phyloP scores from a whole-genome alignment of 2,888 invertebrate species.

The Microplitis deprimator region DNA sequence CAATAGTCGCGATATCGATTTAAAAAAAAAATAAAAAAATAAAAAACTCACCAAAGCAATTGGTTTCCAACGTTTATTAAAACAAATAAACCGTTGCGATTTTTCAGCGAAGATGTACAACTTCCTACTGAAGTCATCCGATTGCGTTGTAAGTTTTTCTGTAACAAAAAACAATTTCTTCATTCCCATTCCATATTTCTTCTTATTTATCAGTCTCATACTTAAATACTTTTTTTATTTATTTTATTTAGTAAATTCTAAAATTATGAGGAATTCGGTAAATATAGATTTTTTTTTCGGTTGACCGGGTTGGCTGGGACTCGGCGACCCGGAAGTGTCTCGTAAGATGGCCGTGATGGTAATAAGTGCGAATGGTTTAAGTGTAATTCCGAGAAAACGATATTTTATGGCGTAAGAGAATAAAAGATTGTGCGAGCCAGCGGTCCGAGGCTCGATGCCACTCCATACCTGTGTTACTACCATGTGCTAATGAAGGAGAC shows the following conservation, averaged over 20 bases:
- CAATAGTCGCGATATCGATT: background rate
- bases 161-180: slow-evolving; percentile 67
- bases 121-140: slow-evolving; percentile 75
- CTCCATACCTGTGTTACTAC: slow-evolving; percentile 54
- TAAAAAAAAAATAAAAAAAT: background rate
- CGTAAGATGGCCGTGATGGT: background rate
- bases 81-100: slow-evolving; percentile 83
- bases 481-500: slow-evolving; percentile 70
- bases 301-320: no score
- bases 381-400: background rate
- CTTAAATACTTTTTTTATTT: no score
- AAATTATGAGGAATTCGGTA: background rate
- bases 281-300: background rate
- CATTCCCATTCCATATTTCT: background rate
- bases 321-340: background rate
- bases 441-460: slow-evolving; percentile 38
- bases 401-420: background rate
- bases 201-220: no score
- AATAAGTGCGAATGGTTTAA: background rate
- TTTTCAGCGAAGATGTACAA: slow-evolving; percentile 81
- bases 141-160: slow-evolving; percentile 80
- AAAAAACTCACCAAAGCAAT: slow-evolving; percentile 77
- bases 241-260: no score
- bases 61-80: slow-evolving; percentile 81
- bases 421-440: slow-evolving; percentile 14